Percentiles rank a stretch among this genome's conserved stretches.
phyloP scores from a whole-genome alignment of 1,140 invertebrate species.

The Globodera rostochiensis region DNA sequence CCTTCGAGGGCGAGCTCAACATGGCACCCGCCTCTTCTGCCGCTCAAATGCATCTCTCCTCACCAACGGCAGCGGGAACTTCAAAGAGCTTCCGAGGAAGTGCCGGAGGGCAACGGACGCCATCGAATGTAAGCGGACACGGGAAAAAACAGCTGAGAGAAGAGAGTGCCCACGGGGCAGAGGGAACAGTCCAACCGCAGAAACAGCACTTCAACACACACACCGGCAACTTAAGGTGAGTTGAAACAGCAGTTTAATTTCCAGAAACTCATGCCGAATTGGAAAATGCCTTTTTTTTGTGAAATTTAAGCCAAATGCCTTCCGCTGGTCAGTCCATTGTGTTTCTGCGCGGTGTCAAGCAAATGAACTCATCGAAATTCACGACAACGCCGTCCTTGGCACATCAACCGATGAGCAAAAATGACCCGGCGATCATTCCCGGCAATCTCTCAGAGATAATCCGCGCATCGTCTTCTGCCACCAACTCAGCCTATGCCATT shows the following conservation, averaged over 20 bases:
- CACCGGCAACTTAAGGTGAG: background rate
- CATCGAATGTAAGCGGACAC: background rate
- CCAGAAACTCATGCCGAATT: too few relatives aligned
- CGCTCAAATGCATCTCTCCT: background rate
- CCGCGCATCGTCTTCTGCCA: too few relatives aligned
- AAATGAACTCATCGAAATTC: too few relatives aligned
- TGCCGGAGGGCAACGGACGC: background rate
- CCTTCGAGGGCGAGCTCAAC: constrained; percentile 42
- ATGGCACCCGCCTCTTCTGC: constrained; percentile 10
- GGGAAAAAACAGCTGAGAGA: background rate
- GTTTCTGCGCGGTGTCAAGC: background rate
- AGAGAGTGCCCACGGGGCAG: background rate
- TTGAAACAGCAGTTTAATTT: background rate
- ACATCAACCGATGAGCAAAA: background rate
- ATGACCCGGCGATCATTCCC: too few relatives aligned
- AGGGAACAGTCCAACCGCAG: background rate
- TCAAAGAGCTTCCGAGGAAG: background rate
- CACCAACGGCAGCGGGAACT: background rate
- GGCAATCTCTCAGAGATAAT: too few relatives aligned
- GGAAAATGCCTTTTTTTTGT: background rate
- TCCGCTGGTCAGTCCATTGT: constrained; percentile 19
- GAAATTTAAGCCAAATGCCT: background rate
- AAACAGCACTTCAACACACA: background rate
- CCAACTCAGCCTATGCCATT: too few relatives aligned
- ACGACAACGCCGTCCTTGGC: too few relatives aligned